These are phyloP conservation scores for Platyura marginata DNA, from an alignment of 1,140 invertebrate genomes.

Conservation along the genomic window DNA sequence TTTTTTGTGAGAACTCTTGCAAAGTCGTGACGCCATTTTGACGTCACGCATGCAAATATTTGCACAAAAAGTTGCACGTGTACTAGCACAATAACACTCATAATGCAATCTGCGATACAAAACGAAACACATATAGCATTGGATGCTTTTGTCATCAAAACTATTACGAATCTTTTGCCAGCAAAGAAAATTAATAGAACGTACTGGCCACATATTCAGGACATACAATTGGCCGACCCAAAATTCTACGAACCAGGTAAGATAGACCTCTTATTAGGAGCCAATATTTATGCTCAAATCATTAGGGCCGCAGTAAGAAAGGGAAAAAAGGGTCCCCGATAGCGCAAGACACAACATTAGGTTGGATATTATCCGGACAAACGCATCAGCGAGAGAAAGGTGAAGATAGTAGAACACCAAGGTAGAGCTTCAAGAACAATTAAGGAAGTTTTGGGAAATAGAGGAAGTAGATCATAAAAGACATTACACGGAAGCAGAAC, in stretches of 20 bases:
- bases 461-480: constrained; percentile 10
- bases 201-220: background rate
- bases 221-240: background rate
- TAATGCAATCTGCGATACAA: too few relatives aligned
- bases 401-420: background rate
- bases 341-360: background rate
- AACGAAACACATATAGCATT: too few relatives aligned
- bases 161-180: background rate
- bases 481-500: constrained; percentile 1
- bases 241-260: background rate
- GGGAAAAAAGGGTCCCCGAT: background rate
- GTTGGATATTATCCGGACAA: background rate
- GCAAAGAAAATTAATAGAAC: background rate
- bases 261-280: background rate
- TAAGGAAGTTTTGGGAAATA: constrained; percentile 13
- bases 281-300: background rate
- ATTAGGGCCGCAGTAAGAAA: background rate
- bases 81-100: too few relatives aligned
- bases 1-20: too few relatives aligned
- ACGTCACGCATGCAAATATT: too few relatives aligned
- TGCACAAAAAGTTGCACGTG: too few relatives aligned
- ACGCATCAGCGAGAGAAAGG: background rate
- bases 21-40: too few relatives aligned
- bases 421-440: background rate
- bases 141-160: background rate